Evolutionary conservation across 1,140 invertebrate species (phyloP).

Genomic region (Paraescarpia echinospica): DNA sequence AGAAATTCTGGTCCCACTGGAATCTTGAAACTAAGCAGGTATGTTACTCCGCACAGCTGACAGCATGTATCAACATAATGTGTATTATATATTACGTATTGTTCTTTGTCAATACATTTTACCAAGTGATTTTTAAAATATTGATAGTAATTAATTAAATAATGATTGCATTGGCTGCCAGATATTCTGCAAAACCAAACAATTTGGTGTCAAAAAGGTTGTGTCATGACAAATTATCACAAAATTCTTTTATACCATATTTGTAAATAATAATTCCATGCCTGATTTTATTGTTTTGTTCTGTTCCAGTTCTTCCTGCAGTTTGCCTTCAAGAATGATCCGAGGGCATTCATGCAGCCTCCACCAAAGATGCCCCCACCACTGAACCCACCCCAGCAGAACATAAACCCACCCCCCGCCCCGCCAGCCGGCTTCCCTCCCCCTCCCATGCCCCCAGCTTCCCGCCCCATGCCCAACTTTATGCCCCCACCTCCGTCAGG

Average conservation of each 20-base stretch:
- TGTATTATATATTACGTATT: not conserved
- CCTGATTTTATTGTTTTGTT: no score
- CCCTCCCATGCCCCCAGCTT: not conserved
- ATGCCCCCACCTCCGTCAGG: not conserved
- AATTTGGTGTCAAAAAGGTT: not conserved
- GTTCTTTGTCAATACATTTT: conserved; percentile 3
- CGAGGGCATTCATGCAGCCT: not conserved
- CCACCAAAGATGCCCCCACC: not conserved
- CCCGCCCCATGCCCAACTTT: not conserved
- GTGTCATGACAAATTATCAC: no score
- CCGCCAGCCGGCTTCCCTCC: not conserved
- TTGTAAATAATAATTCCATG: no score
- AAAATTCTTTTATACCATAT: no score
- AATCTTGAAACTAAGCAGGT: conserved; percentile 93
- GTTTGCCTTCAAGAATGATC: no score
- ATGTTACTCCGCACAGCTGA: conserved; percentile 7
- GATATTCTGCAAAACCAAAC: not conserved
- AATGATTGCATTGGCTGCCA: no score
- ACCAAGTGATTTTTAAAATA: not conserved
- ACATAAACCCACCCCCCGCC: not conserved
- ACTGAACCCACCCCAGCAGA: not conserved
- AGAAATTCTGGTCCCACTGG: conserved; percentile 98
- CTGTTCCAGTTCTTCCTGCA: no score
- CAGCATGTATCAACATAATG: not conserved
- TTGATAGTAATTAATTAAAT: not conserved